A percentile compares a stretch with the other conserved stretches of the same genome.
Conservation (phyloP, 2,888 invertebrate genomes). For the Petrolisthes manimaculis region DNA sequence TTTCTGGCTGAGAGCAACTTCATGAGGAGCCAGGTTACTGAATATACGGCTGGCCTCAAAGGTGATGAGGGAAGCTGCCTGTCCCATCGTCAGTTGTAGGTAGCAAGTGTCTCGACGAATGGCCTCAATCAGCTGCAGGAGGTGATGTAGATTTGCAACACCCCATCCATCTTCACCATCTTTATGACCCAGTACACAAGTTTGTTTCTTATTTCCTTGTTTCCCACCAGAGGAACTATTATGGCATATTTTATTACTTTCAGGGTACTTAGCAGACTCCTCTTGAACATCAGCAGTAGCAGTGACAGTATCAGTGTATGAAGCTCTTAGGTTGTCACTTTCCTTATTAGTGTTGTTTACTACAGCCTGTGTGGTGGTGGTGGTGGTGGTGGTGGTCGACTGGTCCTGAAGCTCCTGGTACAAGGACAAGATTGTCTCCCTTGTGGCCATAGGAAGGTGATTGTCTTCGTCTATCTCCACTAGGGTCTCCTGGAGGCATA, state of each 20-base stretch:
- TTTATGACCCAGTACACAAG: too few species aligned
- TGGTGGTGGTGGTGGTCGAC: not conserved
- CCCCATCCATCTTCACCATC: too few species aligned
- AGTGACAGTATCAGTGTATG: too few species aligned
- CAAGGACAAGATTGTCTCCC: slow-evolving; percentile 26
- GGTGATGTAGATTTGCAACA: slow-evolving; percentile 53
- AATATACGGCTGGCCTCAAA: slow-evolving; percentile 41
- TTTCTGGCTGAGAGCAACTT: slow-evolving; percentile 7
- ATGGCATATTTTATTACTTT: too few species aligned
- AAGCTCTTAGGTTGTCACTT: too few species aligned
- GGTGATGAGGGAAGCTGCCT: slow-evolving; percentile 44
- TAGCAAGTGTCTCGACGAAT: slow-evolving; percentile 41
- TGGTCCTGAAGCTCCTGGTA: slow-evolving; percentile 29
- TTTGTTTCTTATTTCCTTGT: too few species aligned
- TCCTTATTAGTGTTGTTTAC: not conserved
- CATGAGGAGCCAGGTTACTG: slow-evolving; percentile 21
- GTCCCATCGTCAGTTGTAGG: slow-evolving; percentile 45
- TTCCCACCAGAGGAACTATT: too few species aligned
- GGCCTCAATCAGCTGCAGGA: slow-evolving; percentile 42
- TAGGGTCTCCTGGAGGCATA: slow-evolving; percentile 43
- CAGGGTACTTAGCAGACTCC: too few species aligned
- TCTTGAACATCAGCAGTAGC: not conserved
- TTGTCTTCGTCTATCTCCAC: slow-evolving; percentile 49
- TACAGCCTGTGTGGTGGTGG: not conserved
- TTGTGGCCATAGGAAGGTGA: slow-evolving; percentile 46